Percentiles rank a stretch among this genome's conserved stretches.
These are phyloP conservation scores for Actinia equina DNA, from an alignment of 64 coral and sea anemone species.

Conservation along the genomic window DNA sequence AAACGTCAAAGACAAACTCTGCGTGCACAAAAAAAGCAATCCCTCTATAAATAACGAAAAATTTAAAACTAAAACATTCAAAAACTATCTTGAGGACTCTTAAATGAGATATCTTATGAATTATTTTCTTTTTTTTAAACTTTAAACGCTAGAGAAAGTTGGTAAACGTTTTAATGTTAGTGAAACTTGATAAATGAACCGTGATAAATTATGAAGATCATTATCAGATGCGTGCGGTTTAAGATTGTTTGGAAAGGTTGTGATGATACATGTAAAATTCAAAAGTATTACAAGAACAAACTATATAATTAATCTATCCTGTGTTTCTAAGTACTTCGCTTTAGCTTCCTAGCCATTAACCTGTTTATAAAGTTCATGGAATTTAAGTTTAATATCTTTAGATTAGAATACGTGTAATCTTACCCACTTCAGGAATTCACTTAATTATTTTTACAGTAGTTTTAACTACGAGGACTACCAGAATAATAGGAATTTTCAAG, in stretches of 20 bases:
- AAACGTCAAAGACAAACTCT: background rate
- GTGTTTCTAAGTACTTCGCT: background rate
- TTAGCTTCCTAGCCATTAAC: background rate
- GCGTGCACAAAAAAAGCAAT: background rate
- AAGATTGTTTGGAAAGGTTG: background rate
- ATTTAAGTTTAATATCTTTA: background rate
- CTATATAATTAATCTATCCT: background rate
- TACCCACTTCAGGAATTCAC: background rate
- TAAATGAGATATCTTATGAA: background rate
- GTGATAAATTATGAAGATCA: background rate
- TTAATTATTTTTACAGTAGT: background rate
- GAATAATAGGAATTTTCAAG: background rate
- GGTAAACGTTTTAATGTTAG: too few species aligned
- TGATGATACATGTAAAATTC: background rate
- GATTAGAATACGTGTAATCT: background rate
- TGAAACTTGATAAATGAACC: too few species aligned
- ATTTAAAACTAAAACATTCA: background rate
- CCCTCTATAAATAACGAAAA: background rate
- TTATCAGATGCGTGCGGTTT: background rate
- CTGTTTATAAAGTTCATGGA: background rate
- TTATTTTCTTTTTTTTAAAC: background rate
- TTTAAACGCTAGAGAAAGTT: background rate
- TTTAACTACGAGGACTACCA: background rate
- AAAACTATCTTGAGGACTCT: background rate
- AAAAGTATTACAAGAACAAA: background rate